phyloP scores from a whole-genome alignment of 53 echinoderm and acorn worm species.

The Zoroaster sp. region DNA sequence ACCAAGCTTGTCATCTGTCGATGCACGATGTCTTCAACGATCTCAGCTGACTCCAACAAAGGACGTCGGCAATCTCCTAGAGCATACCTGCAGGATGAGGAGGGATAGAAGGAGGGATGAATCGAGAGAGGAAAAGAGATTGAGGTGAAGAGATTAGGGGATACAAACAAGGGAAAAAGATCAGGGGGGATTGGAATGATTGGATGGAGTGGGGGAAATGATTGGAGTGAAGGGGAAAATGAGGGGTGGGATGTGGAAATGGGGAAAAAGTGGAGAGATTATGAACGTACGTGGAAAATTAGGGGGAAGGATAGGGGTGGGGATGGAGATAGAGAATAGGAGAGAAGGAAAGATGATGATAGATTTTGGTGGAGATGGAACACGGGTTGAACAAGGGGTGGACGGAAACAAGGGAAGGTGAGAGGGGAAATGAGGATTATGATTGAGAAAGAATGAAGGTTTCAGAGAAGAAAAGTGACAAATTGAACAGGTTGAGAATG shows the following conservation, averaged over 20 bases:
- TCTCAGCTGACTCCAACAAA: slow-evolving; percentile 76
- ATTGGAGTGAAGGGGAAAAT: not conserved
- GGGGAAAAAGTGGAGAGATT: not conserved
- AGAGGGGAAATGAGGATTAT: not conserved
- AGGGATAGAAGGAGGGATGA: no score
- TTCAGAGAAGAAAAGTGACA: not conserved
- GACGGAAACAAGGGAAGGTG: not conserved
- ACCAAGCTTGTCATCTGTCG: slow-evolving; percentile 81
- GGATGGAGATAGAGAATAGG: not conserved
- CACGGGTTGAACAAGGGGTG: not conserved
- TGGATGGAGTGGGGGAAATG: not conserved
- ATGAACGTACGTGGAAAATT: not conserved
- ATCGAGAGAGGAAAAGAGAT: no score
- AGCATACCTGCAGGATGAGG: slow-evolving; percentile 75
- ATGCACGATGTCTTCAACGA: slow-evolving; percentile 88
- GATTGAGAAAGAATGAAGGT: not conserved
- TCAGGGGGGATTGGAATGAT: not conserved
- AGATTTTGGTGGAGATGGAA: not conserved
- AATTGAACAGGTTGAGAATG: not conserved
- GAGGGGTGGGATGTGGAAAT: not conserved
- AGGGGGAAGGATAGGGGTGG: not conserved
- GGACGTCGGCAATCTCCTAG: slow-evolving; percentile 95
- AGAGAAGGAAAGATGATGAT: not conserved
- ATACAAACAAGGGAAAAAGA: not conserved
- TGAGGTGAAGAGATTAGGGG: no score